phyloP scores from a whole-genome alignment of 2,888 invertebrate species.

The Sinhomidia bicolor region DNA sequence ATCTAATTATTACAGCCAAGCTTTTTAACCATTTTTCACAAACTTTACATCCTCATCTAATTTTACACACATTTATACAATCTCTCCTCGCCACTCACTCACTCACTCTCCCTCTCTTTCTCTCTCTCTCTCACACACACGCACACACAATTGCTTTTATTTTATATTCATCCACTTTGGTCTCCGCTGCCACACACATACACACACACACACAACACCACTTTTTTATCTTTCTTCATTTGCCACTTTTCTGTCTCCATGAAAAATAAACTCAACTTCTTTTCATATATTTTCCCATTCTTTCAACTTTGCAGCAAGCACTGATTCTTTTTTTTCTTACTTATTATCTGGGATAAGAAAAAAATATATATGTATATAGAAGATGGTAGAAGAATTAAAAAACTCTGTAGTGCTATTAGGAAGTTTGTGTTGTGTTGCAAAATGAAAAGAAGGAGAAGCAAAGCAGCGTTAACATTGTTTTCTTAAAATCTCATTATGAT shows the following conservation, averaged over 20 bases:
- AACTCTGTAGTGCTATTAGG: background rate
- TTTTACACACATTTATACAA: background rate
- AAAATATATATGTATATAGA: background rate
- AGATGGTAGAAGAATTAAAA: too few species aligned
- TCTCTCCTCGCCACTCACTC: background rate
- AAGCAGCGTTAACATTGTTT: constrained; percentile 10
- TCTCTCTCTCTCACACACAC: too few species aligned
- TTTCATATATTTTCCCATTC: background rate
- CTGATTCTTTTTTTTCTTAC: background rate
- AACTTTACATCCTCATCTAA: background rate
- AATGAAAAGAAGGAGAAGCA: background rate
- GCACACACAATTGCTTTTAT: background rate
- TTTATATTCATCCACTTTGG: too few species aligned
- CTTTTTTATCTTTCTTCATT: too few species aligned
- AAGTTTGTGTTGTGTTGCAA: background rate
- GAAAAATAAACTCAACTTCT: too few species aligned
- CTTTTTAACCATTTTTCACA: too few species aligned
- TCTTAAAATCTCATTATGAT: constrained; percentile 32
- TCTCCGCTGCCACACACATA: too few species aligned
- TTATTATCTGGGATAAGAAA: background rate
- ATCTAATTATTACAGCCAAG: too few species aligned
- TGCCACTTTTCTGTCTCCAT: too few species aligned
- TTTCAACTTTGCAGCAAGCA: background rate
- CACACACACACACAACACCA: too few species aligned
- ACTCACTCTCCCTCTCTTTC: too few species aligned